Evolutionary conservation across 2,888 invertebrate species (phyloP), one percentile per base, ranked within the genome.

Genomic region (Trichogramma dendrolimi): DNA sequence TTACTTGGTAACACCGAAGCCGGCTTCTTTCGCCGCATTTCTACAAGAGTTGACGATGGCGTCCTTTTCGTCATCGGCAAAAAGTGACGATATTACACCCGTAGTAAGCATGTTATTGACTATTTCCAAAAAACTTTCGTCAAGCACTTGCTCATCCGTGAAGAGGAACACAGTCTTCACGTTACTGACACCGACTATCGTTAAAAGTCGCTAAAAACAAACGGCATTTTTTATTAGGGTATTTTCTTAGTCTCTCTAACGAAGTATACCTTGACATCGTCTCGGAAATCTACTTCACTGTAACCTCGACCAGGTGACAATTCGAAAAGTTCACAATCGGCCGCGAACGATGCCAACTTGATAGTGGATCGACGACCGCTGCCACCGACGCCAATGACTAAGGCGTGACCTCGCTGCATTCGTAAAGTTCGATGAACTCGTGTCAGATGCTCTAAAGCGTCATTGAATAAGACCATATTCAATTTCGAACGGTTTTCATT

Each of bases 71-170:
- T 94, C 94, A 65, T 95, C 94, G 4, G 86, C 83, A 72, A 92
- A 96, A 47, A 96, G 80, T 0, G 94, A 89, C 0, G 94, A 92
- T 3, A 94, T 89, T 79, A 91, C 88, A 1, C 93, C 95, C 58
- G 91, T 90, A 79, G 93, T 93, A 63, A 96, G 79, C 76, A 96
- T 94, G 73, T 94, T 95, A 80, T 96, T 96, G 63, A 95, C 91
- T 67, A 92, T 83, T 79, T 96, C 95, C 63, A 96, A 78, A 76
- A 96, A 95, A 10, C 90, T 87, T 77, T 92, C 91, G 71, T 91
- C 89, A 0, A 87, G 82, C 61, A 91, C 87, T 81, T 95, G 92
- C 8, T 91, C 86, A 14, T 91, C 90, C 0, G 91, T 88, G 73
- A 95, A 93, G 4, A 94, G 80, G 75, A 95, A 95, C 0, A 91